Percentiles rank a stretch among this genome's conserved stretches.
Conservation (phyloP, 2,888 invertebrate species). For the Eledona agricola region DNA sequence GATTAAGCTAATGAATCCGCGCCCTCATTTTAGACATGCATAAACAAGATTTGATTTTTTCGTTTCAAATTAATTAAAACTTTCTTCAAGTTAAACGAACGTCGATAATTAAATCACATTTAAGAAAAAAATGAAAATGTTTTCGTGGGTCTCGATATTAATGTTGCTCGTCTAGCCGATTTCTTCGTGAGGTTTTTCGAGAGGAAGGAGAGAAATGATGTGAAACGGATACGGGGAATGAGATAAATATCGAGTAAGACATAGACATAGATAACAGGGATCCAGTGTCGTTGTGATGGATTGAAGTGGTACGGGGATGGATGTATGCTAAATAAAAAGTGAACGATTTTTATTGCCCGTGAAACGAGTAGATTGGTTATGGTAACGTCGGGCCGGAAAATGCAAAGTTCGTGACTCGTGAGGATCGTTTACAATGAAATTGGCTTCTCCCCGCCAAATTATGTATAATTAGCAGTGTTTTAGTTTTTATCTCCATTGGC, state of each 20-base stretch:
- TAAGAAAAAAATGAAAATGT: too few relatives aligned
- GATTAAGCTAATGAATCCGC: too few relatives aligned
- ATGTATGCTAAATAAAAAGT: constrained; percentile 60
- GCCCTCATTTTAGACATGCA: constrained; percentile 4
- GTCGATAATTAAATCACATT: too few relatives aligned
- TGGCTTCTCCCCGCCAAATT: too few relatives aligned
- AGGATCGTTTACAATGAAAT: neutral
- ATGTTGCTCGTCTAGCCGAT: constrained; percentile 42
- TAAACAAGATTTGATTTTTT: neutral
- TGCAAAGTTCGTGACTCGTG: constrained; percentile 11
- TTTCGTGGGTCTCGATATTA: constrained; percentile 40
- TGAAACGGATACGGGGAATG: constrained; percentile 56
- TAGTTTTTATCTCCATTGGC: too few relatives aligned
- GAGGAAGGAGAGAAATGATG: constrained; percentile 53
- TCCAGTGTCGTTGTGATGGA: constrained; percentile 61
- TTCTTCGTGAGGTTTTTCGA: constrained; percentile 36
- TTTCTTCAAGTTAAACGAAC: too few relatives aligned
- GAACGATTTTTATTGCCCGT: constrained; percentile 57
- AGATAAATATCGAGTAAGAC: constrained; percentile 60
- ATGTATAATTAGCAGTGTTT: too few relatives aligned
- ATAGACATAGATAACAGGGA: constrained; percentile 61
- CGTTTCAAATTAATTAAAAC: constrained; percentile 4
- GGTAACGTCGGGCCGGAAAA: constrained; percentile 12
- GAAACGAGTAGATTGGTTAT: constrained; percentile 54
- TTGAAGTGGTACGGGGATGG: constrained; percentile 57